Percentiles rank a stretch among this genome's conserved stretches.
phyloP scores from a whole-genome alignment of 2,113 vertebrate genomes.

The Cebidichthys violaceus region DNA sequence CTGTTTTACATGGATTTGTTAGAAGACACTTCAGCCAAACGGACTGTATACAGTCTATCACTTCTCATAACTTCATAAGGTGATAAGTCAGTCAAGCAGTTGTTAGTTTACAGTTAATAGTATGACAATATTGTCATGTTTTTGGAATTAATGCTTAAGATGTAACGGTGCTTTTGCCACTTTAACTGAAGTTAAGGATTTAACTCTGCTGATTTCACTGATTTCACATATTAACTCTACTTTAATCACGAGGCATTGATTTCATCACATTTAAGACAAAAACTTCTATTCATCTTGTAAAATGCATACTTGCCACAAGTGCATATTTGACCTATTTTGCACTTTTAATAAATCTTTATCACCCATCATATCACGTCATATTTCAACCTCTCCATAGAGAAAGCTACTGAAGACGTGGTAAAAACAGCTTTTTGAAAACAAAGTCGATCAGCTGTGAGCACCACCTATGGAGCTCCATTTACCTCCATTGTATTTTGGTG shows the following conservation, averaged over 20 bases:
- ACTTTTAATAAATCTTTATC: not conserved
- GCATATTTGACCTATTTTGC: too few species aligned
- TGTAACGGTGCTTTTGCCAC: not conserved
- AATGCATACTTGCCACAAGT: not conserved
- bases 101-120: too few species aligned
- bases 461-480: not conserved
- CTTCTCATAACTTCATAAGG: not conserved
- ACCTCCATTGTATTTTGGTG: not conserved
- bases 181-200: not conserved
- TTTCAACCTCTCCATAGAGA: not conserved
- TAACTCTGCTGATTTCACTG: not conserved
- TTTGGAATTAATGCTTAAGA: not conserved
- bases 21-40: not conserved
- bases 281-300: not conserved
- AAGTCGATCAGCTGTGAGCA: not conserved
- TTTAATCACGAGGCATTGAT: not conserved
- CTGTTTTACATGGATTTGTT: not conserved
- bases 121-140: too few species aligned
- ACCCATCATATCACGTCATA: not conserved
- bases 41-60: not conserved
- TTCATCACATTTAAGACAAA: not conserved
- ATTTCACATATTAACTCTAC: not conserved
- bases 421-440: not conserved
- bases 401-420: not conserved
- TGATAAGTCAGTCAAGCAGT: too few species aligned